Percentiles rank a stretch among this genome's conserved stretches.
phyloP scores from a whole-genome alignment of 2,888 invertebrate species.

The Xanthia icteritia region DNA sequence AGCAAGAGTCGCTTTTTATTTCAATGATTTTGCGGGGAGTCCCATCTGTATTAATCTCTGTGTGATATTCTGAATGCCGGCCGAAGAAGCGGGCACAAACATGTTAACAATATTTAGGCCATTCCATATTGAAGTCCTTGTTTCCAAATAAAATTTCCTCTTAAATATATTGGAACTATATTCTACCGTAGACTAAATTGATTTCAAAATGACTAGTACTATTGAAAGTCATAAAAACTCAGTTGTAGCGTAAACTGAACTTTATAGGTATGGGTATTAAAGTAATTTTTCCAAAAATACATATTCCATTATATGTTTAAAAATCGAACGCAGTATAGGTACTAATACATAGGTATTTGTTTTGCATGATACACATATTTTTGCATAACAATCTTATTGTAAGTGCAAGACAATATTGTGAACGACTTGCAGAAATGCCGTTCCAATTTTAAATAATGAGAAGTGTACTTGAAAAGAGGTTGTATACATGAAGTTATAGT shows the following conservation, averaged over 20 bases:
- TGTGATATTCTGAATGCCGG: background rate
- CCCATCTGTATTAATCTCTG: no score
- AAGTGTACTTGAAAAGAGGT: background rate
- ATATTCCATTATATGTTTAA: background rate
- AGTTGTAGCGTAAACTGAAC: background rate
- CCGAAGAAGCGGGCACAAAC: background rate
- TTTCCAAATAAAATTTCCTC: background rate
- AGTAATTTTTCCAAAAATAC: background rate
- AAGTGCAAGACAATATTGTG: constrained; percentile 3
- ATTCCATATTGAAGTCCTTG: background rate
- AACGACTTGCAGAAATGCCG: background rate
- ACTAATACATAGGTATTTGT: background rate
- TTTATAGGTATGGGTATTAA: background rate
- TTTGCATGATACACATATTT: background rate
- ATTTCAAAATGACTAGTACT: background rate
- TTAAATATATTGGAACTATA: background rate
- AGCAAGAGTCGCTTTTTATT: no score
- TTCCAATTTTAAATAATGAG: constrained; percentile 9
- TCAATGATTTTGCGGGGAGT: no score
- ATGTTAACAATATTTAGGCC: background rate
- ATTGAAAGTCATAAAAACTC: background rate
- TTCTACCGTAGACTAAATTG: background rate
- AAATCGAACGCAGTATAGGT: background rate
- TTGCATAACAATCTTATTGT: constrained; percentile 27
- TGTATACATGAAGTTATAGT: background rate